Percentiles rank a stretch among this genome's conserved stretches.
Evolutionary conservation across 2,797 vertebrate species (phyloP).

Genomic region (Salmo trutta): DNA sequence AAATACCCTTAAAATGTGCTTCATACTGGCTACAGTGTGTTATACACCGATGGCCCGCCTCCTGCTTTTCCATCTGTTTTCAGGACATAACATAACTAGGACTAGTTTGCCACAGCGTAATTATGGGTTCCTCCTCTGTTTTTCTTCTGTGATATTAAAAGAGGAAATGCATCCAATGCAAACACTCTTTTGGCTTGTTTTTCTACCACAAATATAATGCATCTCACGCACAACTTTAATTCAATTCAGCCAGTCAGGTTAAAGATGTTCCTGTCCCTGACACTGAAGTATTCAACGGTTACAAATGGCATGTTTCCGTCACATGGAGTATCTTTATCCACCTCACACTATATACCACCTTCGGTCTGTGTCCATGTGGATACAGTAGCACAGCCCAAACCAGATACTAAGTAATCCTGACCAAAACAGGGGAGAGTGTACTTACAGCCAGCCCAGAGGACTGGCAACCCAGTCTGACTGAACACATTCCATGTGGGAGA

Average conservation of each 20-base stretch:
- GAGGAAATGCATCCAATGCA: constrained; percentile 51
- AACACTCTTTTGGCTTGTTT: constrained; percentile 61
- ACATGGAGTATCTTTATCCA: constrained; percentile 19
- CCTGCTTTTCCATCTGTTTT: constrained; percentile 60
- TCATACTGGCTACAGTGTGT: constrained; percentile 41
- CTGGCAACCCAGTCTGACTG: neutral
- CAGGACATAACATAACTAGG: constrained; percentile 55
- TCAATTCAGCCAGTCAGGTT: constrained; percentile 36
- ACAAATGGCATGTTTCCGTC: constrained; percentile 31
- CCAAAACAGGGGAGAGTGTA: constrained; percentile 36
- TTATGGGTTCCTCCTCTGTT: constrained; percentile 68
- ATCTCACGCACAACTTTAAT: constrained; percentile 45
- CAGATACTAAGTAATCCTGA: constrained; percentile 49
- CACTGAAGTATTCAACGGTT: constrained; percentile 4
- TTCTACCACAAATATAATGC: constrained; percentile 47
- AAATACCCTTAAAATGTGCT: neutral
- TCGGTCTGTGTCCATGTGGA: constrained; percentile 29
- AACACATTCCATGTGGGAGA: neutral
- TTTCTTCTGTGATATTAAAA: constrained; percentile 62
- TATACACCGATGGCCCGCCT: constrained; percentile 38
- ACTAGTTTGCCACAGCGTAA: constrained; percentile 61
- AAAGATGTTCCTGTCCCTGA: constrained; percentile 24
- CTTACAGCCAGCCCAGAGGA: neutral
- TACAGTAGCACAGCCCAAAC: constrained; percentile 42
- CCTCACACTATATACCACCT: constrained; percentile 41